Base-by-base conservation (phyloP, 2,888 invertebrate species). In the Eupithecia vulgata region DNA sequence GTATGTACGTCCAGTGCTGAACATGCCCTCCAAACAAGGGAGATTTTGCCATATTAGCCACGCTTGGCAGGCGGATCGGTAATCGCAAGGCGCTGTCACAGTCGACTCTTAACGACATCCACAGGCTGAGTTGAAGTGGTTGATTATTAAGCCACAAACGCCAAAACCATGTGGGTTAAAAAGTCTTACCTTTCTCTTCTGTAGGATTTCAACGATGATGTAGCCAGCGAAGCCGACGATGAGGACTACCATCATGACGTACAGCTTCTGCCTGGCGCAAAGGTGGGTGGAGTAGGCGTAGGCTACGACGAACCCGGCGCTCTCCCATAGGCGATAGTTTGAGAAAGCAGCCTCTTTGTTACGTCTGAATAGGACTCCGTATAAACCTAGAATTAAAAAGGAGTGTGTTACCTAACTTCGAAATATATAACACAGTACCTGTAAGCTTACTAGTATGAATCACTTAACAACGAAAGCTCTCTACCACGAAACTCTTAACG, bases 291-390 rank as follows among this genome's bases (percentile, higher is more conserved):
- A 97, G 92, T 98, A 98, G 0, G 97, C 97, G 86, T 98, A 98
- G 13, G 98, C 98, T 66, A 98, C 96, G 42, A 98, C 98, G 90
- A 98, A 98, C 3, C 98, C 98, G 5, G 97, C 96, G 70, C 97
- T 97, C 90, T 98, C 98, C 98, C 98, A 98, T 8, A 98, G 95
- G 40, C 98, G 96, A 91, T 96, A 98, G 94, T 98, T 98, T 72
- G 98, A 98, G 95, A 98, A 98, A 1, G 98, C 98, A 0, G 98
- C 98, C 88, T 98, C 98, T 87, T 98, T 98, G 95, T 98, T 98
- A 74, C 97, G 96, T 84, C 97, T 95, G 95, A 97, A 98, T 77
- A 98, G 95, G 21, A 97, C 96, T 70, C 98, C 98, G 86, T 98
- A 98, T 30, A 98, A 94, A 80, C 97, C 97, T 97, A 0, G 91